Conservation (phyloP, 1,140 invertebrate species). For the Rhagoletis pomonella region DNA sequence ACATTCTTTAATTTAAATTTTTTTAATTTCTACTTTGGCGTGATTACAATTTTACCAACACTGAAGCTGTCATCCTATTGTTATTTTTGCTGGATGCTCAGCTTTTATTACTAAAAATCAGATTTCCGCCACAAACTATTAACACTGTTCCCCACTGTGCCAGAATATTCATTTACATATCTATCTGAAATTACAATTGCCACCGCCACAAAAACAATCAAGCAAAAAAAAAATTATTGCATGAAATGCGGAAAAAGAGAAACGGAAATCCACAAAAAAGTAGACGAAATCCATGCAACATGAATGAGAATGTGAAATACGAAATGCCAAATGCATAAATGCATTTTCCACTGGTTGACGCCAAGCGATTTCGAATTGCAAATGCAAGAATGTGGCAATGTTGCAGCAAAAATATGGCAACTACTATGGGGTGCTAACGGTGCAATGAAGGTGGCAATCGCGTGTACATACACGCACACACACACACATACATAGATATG, state of each 20-base stretch:
- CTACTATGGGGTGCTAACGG: background rate
- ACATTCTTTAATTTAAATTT: too few species aligned
- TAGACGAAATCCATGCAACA: conserved; percentile 43
- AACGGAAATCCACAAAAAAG: conserved; percentile 46
- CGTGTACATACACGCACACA: background rate
- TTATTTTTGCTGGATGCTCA: too few species aligned
- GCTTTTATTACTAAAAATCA: too few species aligned
- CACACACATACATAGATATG: background rate
- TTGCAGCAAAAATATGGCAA: background rate
- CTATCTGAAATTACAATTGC: conserved; percentile 11
- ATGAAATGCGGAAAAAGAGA: conserved; percentile 18
- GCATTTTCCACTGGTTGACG: conserved; percentile 23
- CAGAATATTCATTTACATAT: background rate
- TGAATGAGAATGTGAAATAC: conserved; percentile 16
- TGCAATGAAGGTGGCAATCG: background rate
- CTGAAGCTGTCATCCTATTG: too few species aligned
- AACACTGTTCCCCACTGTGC: background rate
- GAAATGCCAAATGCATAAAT: background rate
- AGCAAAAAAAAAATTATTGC: background rate
- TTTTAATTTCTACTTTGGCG: too few species aligned
- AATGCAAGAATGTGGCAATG: conserved; percentile 40
- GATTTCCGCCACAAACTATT: too few species aligned
- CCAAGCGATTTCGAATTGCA: conserved; percentile 14
- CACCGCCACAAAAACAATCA: background rate
- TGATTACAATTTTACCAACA: too few species aligned